Percentiles rank a stretch among this genome's conserved stretches.
Conservation (phyloP, 2,888 invertebrate species). For the Torymus texanus region DNA sequence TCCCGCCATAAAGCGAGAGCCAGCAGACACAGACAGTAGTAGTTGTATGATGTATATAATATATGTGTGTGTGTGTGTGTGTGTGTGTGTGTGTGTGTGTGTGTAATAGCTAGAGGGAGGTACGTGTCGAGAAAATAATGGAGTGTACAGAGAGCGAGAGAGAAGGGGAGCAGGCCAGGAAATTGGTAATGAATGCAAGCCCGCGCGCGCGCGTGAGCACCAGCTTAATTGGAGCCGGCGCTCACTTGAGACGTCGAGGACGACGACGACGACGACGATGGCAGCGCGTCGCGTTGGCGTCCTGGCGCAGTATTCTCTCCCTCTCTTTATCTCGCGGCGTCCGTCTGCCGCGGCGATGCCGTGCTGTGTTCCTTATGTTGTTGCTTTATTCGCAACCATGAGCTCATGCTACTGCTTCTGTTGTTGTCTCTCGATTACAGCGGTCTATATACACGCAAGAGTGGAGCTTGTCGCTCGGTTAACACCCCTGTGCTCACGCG, state of each 20-base stretch:
- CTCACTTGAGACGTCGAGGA: constrained; percentile 48
- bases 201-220: constrained; percentile 18
- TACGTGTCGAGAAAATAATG: not conserved
- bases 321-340: not conserved
- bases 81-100: too few relatives aligned
- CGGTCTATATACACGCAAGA: too few relatives aligned
- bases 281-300: too few relatives aligned
- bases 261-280: not conserved
- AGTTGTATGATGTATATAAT: not conserved
- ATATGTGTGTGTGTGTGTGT: too few relatives aligned
- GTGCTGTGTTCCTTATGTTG: too few relatives aligned
- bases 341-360: too few relatives aligned
- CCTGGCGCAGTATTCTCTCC: not conserved
- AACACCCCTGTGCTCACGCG: too few relatives aligned
- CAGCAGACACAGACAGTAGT: constrained; percentile 8
- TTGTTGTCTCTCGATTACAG: too few relatives aligned
- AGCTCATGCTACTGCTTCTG: too few relatives aligned
- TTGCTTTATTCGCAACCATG: too few relatives aligned
- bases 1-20: not conserved
- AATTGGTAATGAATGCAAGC: constrained; percentile 63
- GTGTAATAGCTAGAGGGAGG: too few relatives aligned
- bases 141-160: not conserved
- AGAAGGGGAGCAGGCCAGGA: constrained; percentile 32
- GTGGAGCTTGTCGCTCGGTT: too few relatives aligned
- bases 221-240: constrained; percentile 60